Evolutionary conservation across 2,888 invertebrate genomes (phyloP).

Genomic region (Caenorhabditis virilis): DNA sequence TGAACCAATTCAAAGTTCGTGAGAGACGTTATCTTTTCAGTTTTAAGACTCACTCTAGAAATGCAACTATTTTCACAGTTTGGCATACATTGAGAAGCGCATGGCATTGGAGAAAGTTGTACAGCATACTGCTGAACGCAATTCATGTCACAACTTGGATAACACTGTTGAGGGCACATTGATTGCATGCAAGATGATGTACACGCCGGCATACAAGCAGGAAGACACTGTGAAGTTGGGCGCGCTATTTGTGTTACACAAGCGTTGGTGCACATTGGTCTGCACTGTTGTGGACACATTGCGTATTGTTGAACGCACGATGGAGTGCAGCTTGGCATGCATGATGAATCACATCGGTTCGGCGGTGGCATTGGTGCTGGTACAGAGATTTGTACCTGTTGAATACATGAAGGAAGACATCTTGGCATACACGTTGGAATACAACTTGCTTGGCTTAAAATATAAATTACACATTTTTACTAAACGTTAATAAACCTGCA

Average conservation of each 20-base stretch:
- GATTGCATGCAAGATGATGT: slow-evolving; percentile 48
- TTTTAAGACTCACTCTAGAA: slow-evolving; percentile 26
- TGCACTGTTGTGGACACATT: slow-evolving; percentile 44
- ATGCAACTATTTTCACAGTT: slow-evolving; percentile 37
- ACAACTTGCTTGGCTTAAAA: slow-evolving; percentile 43
- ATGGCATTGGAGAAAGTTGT: slow-evolving; percentile 42
- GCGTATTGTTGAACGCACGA: slow-evolving; percentile 47
- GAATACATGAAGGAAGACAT: slow-evolving; percentile 52
- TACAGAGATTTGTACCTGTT: slow-evolving; percentile 41
- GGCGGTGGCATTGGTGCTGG: slow-evolving; percentile 14
- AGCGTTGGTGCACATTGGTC: slow-evolving; percentile 53
- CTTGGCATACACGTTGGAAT: slow-evolving; percentile 50
- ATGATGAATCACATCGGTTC: slow-evolving; percentile 46
- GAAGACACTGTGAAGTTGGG: slow-evolving; percentile 23
- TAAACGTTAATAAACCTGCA: slow-evolving; percentile 25
- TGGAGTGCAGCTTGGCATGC: slow-evolving; percentile 48
- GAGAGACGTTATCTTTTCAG: too few species aligned
- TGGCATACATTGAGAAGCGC: slow-evolving; percentile 45
- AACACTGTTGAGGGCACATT: slow-evolving; percentile 44
- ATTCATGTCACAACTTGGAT: slow-evolving; percentile 40
- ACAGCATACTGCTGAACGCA: slow-evolving; percentile 47
- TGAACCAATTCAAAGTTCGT: too few species aligned
- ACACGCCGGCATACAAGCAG: slow-evolving; percentile 51
- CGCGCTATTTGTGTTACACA: slow-evolving; percentile 41
- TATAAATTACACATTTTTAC: slow-evolving; percentile 1